phyloP scores from a whole-genome alignment of 2,113 vertebrate genomes.

The Gopherus flavomarginatus region DNA sequence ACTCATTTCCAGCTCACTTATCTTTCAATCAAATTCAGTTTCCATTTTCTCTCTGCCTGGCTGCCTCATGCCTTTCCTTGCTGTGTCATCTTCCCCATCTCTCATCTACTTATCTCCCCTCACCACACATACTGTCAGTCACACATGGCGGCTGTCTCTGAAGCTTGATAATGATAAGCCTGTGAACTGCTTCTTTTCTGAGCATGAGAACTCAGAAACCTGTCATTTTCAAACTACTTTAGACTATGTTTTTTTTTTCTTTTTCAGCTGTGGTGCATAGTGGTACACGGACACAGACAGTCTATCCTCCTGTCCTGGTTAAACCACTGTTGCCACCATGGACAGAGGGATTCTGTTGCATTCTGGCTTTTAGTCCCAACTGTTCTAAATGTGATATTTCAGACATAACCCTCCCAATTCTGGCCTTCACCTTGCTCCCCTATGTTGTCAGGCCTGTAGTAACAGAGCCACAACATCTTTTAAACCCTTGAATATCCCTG shows the following conservation, averaged over 20 bases:
- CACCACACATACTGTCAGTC: neutral
- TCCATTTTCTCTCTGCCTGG: neutral
- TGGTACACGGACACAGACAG: neutral
- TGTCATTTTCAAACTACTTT: neutral
- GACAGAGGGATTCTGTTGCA: neutral
- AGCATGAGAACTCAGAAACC: neutral
- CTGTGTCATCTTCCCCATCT: neutral
- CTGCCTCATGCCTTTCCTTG: neutral
- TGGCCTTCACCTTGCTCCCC: neutral
- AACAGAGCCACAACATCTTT: neutral
- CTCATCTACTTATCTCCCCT: neutral
- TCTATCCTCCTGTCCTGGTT: neutral
- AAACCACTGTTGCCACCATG: neutral
- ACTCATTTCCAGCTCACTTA: neutral
- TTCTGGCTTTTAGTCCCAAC: neutral
- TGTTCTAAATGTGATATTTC: neutral
- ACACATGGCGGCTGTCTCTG: neutral
- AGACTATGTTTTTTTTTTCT: neutral
- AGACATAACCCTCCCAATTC: neutral
- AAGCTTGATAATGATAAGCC: neutral
- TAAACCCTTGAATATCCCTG: neutral
- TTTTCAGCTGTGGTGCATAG: neutral
- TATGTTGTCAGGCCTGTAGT: neutral
- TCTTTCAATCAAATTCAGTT: neutral
- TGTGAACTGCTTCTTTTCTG: neutral